Evolutionary conservation across 1,140 invertebrate genomes (phyloP), one percentile per base, ranked within the genome.

Genomic region (Marisa cornuarietis): DNA sequence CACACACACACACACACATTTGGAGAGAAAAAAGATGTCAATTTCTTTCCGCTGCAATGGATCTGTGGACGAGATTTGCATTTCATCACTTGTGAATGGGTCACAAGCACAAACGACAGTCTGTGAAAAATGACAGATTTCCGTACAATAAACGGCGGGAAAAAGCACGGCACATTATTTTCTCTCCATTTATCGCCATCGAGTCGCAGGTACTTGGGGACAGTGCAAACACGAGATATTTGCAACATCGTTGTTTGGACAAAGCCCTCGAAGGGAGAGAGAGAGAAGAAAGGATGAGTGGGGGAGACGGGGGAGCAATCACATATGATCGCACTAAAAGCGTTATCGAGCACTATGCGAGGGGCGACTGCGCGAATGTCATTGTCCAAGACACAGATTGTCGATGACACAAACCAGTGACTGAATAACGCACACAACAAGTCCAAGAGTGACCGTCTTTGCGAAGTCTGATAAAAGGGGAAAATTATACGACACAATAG

Each of bases 111-210:
- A 11, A 24, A 24, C 65, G 18, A 52, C 52, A 26, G 42, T 51
- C 71, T 73, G 71, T 51, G 71, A 73, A 73, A 73, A 73, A 31
- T 73, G 71, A 73, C 71, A 73, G 71, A 73, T 54, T 51, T 73
- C 54, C 42, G 20, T 14, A 52, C 71, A 51, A 73, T 73, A 54
- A 73, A 54, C 42, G 49, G 18, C 16, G 20, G 31, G 42, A 52
- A 51, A 73, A 73, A n/a, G 71, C 65, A 73, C 54, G 26, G 14
- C 71, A 11, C 11, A 14, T 13, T 22, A 52, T 52, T 54, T 54
- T 51, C 18, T 7, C 51, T 22, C 52, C 71, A 73, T 73, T 54
- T 73, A 73, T 54, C 52, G 54, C 71, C 71, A 54, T 54, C 54
- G 71, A 51, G 54, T 73, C 49, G 52, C 71, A 20, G 71, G 20